These are phyloP conservation scores for Garrulus glandarius DNA, from an alignment of 2,797 vertebrate genomes.

Conservation along the genomic window DNA sequence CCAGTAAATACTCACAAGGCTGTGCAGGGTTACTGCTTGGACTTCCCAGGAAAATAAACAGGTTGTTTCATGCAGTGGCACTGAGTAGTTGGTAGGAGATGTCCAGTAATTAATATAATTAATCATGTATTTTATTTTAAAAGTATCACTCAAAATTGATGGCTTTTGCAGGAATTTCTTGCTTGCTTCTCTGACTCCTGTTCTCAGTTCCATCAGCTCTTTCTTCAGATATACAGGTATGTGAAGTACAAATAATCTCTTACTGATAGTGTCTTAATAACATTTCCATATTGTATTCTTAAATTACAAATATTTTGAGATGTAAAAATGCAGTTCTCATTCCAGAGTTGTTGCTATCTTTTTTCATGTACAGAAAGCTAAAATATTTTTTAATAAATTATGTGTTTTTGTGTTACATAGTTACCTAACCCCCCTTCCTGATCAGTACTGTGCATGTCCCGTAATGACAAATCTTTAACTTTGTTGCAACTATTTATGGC, in stretches of 20 bases:
- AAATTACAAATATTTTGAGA: neutral
- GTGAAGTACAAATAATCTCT: neutral
- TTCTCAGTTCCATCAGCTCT: constrained; percentile 81
- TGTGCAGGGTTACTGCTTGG: neutral
- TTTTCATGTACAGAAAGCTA: neutral
- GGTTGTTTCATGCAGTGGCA: neutral
- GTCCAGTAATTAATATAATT: neutral
- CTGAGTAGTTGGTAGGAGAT: neutral
- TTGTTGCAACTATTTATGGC: neutral
- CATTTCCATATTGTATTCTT: neutral
- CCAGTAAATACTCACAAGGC: neutral
- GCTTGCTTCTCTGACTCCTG: constrained; percentile 83
- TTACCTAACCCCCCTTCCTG: neutral
- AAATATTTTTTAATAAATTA: neutral
- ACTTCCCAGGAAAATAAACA: neutral
- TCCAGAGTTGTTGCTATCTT: neutral
- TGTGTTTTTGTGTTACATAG: neutral
- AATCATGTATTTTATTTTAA: neutral
- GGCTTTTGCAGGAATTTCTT: constrained; percentile 86
- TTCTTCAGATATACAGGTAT: constrained; percentile 90
- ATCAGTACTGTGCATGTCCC: neutral
- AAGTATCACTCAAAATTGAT: neutral
- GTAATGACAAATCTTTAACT: neutral
- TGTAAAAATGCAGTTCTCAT: neutral
- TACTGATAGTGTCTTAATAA: neutral